phyloP scores from a whole-genome alignment of 2,888 invertebrate genomes.

The Pyrochroa serraticornis region DNA sequence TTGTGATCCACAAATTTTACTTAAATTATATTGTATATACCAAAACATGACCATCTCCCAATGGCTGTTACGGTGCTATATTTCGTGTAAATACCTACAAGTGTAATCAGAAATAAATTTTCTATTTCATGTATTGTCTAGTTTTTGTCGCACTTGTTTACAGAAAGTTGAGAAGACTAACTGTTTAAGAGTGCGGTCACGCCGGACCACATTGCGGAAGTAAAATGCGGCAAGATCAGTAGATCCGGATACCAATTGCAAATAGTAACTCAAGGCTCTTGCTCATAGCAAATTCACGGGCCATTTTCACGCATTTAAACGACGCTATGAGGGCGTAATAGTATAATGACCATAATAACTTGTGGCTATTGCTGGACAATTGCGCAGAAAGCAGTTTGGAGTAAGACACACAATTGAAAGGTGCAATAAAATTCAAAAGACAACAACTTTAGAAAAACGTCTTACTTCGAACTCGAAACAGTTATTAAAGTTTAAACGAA shows the following conservation, averaged over 20 bases:
- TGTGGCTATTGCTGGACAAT: slow-evolving; percentile 57
- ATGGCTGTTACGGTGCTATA: slow-evolving; percentile 23
- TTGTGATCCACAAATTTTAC: not conserved
- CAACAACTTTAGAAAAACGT: slow-evolving; percentile 15
- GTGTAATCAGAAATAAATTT: slow-evolving; percentile 22
- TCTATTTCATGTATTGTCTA: slow-evolving; percentile 15
- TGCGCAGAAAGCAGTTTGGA: slow-evolving; percentile 57
- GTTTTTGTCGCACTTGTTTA: not conserved
- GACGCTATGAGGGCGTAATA: slow-evolving; percentile 58
- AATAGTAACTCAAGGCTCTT: slow-evolving; percentile 52
- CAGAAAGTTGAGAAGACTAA: not conserved
- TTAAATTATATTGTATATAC: not conserved
- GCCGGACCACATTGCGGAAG: slow-evolving; percentile 33
- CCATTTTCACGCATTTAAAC: slow-evolving; percentile 58
- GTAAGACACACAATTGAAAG: slow-evolving; percentile 53
- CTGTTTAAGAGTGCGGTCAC: slow-evolving; percentile 1
- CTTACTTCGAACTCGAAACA: slow-evolving; percentile 25
- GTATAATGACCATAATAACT: slow-evolving; percentile 59
- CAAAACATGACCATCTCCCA: not conserved
- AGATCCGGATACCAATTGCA: slow-evolving; percentile 38
- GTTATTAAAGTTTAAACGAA: slow-evolving; percentile 2
- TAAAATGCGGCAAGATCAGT: slow-evolving; percentile 37
- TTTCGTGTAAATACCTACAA: slow-evolving; percentile 7
- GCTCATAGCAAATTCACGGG: slow-evolving; percentile 54
- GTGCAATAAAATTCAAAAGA: slow-evolving; percentile 41